Evolutionary conservation across 2,113 vertebrate species (phyloP).

Genomic region (Diadophis punctatus): DNA sequence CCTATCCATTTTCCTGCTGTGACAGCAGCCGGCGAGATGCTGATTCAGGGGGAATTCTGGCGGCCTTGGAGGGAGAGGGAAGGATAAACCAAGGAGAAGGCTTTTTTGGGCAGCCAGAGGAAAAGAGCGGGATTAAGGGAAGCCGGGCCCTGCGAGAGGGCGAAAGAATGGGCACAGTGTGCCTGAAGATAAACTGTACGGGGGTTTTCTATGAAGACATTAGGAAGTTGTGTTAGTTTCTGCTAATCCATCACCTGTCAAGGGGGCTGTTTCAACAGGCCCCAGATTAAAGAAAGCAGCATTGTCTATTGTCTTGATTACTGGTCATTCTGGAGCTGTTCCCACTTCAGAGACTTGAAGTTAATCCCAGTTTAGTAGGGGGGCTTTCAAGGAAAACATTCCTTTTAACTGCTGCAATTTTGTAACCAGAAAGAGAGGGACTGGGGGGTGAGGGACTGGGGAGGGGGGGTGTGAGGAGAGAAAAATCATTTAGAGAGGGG

Average conservation of each 20-base stretch:
- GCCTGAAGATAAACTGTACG: slow-evolving; percentile 34
- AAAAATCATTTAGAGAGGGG: neutral
- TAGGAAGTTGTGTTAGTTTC: slow-evolving; percentile 51
- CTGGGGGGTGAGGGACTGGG: too few relatives aligned
- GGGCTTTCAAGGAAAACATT: slow-evolving; percentile 5
- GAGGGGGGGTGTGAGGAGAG: neutral
- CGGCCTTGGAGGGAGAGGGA: slow-evolving; percentile 36
- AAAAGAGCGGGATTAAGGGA: slow-evolving; percentile 29
- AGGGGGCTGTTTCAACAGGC: slow-evolving; percentile 48
- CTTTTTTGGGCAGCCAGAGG: slow-evolving; percentile 24
- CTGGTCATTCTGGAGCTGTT: slow-evolving; percentile 26
- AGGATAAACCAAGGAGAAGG: slow-evolving; percentile 47
- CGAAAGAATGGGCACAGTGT: slow-evolving; percentile 44
- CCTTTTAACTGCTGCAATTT: slow-evolving; percentile 11
- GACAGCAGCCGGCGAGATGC: slow-evolving; percentile 63
- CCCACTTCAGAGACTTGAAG: slow-evolving; percentile 14
- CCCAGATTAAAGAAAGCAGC: slow-evolving; percentile 7
- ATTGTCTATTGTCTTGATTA: slow-evolving; percentile 38
- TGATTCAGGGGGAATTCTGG: slow-evolving; percentile 54
- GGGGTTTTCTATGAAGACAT: slow-evolving; percentile 47
- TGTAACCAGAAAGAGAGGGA: neutral
- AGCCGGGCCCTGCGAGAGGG: slow-evolving; percentile 5
- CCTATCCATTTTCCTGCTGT: slow-evolving; percentile 63
- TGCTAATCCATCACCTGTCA: slow-evolving; percentile 73
- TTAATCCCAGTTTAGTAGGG: slow-evolving; percentile 15